A percentile compares a stretch with the other conserved stretches of the same genome.
Evolutionary conservation across 2,888 invertebrate genomes (phyloP).

Genomic region (Habrosyne pyritoides): DNA sequence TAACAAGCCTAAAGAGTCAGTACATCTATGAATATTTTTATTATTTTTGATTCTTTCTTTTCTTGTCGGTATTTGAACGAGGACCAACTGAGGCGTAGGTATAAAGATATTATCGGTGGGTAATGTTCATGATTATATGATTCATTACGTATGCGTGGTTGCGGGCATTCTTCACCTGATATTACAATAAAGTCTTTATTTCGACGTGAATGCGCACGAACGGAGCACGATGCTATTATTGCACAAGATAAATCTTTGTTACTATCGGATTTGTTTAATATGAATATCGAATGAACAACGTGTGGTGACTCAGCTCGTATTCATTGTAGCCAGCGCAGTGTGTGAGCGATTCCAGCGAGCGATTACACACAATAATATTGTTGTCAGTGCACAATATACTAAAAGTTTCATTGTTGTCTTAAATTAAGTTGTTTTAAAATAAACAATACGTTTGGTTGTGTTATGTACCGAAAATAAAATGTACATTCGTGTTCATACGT

Average conservation of each 20-base stretch:
- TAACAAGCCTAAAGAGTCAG: too few relatives aligned
- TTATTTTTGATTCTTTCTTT: too few relatives aligned
- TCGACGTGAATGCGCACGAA: conserved; percentile 48
- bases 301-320: conserved; percentile 54
- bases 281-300: conserved; percentile 57
- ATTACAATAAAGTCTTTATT: conserved; percentile 31
- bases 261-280: conserved; percentile 65
- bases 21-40: too few relatives aligned
- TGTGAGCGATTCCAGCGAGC: conserved; percentile 32
- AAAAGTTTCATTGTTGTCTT: conserved; percentile 40
- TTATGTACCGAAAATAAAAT: conserved; percentile 12
- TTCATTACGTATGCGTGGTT: conserved; percentile 36
- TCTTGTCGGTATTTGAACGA: conserved; percentile 3
- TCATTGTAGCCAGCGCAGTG: conserved; percentile 38
- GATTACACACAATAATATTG: conserved; percentile 39
- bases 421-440: conserved; percentile 42
- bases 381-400: conserved; percentile 32
- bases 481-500: conserved; percentile 12
- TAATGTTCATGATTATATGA: conserved; percentile 32
- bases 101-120: conserved; percentile 37
- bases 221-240: conserved; percentile 58
- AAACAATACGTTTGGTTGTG: conserved; percentile 21
- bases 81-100: conserved; percentile 15
- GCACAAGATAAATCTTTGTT: conserved; percentile 64
- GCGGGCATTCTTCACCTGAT: conserved; percentile 13